Percentiles rank a stretch among this genome's conserved stretches.
These are phyloP conservation scores for Parnassius glacialis DNA, from an alignment of 2,888 invertebrate species.

Conservation along the genomic window DNA sequence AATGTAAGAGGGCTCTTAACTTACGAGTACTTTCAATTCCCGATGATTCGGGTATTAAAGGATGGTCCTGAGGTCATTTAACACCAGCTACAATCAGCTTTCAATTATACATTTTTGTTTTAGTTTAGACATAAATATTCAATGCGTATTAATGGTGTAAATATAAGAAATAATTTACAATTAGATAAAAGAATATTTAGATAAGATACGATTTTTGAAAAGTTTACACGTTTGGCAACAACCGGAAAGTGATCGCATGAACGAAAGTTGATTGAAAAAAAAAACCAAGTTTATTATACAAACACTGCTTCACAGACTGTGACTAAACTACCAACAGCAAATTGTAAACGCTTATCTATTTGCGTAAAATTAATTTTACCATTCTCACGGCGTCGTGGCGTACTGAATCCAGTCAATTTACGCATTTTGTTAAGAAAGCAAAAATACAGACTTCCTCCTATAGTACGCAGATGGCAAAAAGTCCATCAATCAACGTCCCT, in stretches of 20 bases:
- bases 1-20: no score
- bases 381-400: constrained; percentile 22
- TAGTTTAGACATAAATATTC: no score
- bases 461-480: constrained; percentile 2
- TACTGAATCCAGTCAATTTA: constrained; percentile 19
- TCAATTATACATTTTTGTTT: no score
- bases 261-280: constrained; percentile 4
- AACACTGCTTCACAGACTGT: constrained; percentile 7
- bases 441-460: constrained; percentile 5
- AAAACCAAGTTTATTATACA: constrained; percentile 6
- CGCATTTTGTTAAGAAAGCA: background rate
- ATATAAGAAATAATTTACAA: no score
- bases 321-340: constrained; percentile 14
- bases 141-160: no score
- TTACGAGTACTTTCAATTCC: no score
- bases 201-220: background rate
- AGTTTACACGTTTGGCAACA: constrained; percentile 11
- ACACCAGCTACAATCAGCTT: no score
- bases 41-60: no score
- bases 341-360: constrained; percentile 11
- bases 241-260: constrained; percentile 3
- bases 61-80: no score
- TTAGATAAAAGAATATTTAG: no score
- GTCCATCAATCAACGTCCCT: constrained; percentile 8
- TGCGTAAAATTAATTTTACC: constrained; percentile 20